Base-by-base conservation (phyloP, 2,113 vertebrate species). In the Leptocoma aspasia region DNA sequence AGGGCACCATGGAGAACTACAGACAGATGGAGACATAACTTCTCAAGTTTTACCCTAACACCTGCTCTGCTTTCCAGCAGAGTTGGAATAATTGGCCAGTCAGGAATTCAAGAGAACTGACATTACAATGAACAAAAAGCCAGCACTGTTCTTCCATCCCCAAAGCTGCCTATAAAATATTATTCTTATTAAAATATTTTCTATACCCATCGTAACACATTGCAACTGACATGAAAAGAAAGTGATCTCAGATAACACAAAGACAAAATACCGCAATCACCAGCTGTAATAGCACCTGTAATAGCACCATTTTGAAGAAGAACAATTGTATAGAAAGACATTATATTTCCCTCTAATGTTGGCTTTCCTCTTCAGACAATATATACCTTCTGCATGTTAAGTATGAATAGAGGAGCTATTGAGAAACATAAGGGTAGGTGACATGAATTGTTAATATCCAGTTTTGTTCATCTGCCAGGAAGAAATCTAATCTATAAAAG, bases 221-320 rank as follows among this genome's bases (percentile, higher is more conserved):
- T 61, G 27, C 42, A 92, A 79, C 56, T 71, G 76, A 79, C 66
- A 81, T 33, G 52, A 69, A 42, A 82, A 84, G 56, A 92, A 66
- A 87, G 60, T 87, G 45, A 80, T 90, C 59, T 89, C 52, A 66
- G 27, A 76, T 59, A 94, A 80, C 64, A 70, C 11, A 59, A 90
- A 66, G 61, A 79, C 27, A 92, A 92, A 93, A 90, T 57, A 57
- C 19, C 2, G 8, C 61, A 93, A 83, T 85, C 69, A 76, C n/a
- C 27, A 83, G 35, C 54, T 39, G 44, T 89, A 94, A 86, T 49
- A 47, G 10, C 13, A 79, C 39, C 76, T 57, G 39, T 59, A 95
- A 95, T 79, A 79, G 27, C 83, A 91, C 41, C 22, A 91, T 93
- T 96, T 92, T 84, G 77, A 91, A 92, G 45, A 82, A 82, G 76